These are phyloP conservation scores for Eupithecia vulgata DNA, from an alignment of 2,888 invertebrate species.

Conservation along the genomic window DNA sequence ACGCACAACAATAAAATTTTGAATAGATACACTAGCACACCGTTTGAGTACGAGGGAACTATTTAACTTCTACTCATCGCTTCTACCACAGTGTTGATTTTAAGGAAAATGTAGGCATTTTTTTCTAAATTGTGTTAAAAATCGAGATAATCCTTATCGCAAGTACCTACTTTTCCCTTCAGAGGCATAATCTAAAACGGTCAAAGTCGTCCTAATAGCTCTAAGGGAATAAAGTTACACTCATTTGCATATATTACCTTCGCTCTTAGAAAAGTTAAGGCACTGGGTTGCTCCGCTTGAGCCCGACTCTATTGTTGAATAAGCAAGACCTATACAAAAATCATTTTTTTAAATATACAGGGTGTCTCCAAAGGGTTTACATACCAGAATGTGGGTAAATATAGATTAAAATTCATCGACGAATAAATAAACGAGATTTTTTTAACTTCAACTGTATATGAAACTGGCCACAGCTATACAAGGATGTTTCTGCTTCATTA, in stretches of 20 bases:
- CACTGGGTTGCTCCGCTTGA: conserved; percentile 48
- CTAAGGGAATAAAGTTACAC: conserved; percentile 74
- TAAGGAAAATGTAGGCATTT: conserved; percentile 1
- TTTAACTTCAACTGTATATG: too few relatives aligned
- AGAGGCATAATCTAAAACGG: conserved; percentile 66
- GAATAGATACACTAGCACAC: neutral
- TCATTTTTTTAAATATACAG: neutral
- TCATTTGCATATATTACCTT: conserved; percentile 79
- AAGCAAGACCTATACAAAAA: neutral
- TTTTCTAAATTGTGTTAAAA: conserved; percentile 15
- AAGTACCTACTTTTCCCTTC: conserved; percentile 22
- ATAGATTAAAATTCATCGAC: too few relatives aligned
- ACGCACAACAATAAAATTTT: neutral
- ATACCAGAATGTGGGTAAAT: too few relatives aligned
- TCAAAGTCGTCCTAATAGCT: conserved; percentile 74
- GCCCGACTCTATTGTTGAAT: neutral
- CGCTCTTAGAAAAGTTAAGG: conserved; percentile 65
- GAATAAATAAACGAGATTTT: too few relatives aligned
- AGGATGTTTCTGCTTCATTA: too few relatives aligned
- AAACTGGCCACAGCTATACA: too few relatives aligned
- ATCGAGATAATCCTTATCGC: conserved; percentile 45
- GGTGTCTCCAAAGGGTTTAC: too few relatives aligned
- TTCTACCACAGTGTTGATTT: neutral
- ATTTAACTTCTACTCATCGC: neutral
- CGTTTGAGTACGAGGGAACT: neutral